Percentiles rank a stretch among this genome's conserved stretches.
Conservation (phyloP, 2,888 invertebrate species). For the Chloroclysta siterata region DNA sequence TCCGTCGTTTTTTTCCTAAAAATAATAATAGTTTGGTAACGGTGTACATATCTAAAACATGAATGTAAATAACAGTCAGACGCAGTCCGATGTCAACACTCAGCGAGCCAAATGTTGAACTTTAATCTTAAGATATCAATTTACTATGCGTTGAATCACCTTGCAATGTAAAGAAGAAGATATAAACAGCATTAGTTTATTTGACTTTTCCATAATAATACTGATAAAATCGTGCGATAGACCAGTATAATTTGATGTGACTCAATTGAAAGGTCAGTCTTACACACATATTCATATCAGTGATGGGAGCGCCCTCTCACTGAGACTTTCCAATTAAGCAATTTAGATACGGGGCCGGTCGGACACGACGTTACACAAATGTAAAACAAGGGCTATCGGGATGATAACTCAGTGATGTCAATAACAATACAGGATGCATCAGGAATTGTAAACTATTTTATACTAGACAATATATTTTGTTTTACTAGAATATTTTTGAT, state of each 20-base stretch:
- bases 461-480: too few relatives aligned
- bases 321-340: constrained; percentile 82
- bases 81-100: constrained; percentile 50
- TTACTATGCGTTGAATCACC: constrained; percentile 57
- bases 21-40: not conserved
- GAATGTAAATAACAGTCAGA: constrained; percentile 42
- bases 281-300: constrained; percentile 67
- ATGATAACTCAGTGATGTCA: constrained; percentile 82
- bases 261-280: constrained; percentile 71
- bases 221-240: constrained; percentile 67
- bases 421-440: constrained; percentile 69
- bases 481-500: too few relatives aligned
- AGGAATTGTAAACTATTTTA: too few relatives aligned
- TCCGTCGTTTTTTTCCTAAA: not conserved
- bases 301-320: constrained; percentile 66
- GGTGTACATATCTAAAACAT: constrained; percentile 26
- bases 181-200: constrained; percentile 64
- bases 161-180: constrained; percentile 57
- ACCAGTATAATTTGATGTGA: constrained; percentile 56
- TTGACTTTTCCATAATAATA: constrained; percentile 59
- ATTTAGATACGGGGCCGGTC: constrained; percentile 78
- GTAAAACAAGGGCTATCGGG: constrained; percentile 81
- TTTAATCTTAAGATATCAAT: constrained; percentile 55
- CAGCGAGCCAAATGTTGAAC: constrained; percentile 54
- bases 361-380: constrained; percentile 77